Base-by-base conservation (phyloP, 2,113 vertebrate genomes). In the Dicentrarchus labrax region DNA sequence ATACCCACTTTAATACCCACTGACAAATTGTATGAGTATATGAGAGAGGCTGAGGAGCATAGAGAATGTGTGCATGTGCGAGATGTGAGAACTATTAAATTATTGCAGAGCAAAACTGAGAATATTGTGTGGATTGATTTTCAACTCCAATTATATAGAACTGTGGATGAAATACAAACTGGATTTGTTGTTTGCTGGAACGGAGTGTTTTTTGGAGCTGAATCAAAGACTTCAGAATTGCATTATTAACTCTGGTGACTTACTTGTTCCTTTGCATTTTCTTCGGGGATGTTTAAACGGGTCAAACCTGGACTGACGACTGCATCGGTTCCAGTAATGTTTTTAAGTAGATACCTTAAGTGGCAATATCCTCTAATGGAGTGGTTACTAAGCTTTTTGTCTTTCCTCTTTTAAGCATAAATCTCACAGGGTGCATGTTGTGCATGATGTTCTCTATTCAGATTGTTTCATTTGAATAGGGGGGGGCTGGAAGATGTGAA, bases 71-170 rank as follows among this genome's bases (percentile, higher is more conserved):
- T 79, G 30, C 30, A 47, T 71, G 56, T 36, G 11, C 36, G 30
- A 30, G 30, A 17, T 72, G 53, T 79, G 62, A 65, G 53, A 75
- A 60, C 45, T 65, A 64, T 81, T 85, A 50, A 56, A 76, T 82
- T 79, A 78, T 45, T 53, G 30, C 9, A 1, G 16, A n/a, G 64
- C 53, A 75, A 67, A 72, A 59, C 21, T 45, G 65, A 43, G 30
- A 72, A 76, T 73, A 19, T 15, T 21, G 38, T 36, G 17, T 59
- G 60, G 60, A 82, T 78, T 56, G 54, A 84, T 84, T 79, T 86
- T 68, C 77, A 83, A 2, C 36, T 50, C 15, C 54, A 53, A 38
- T 75, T 77, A 47, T 53, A 12, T 38, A 74, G 30, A 70, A 56
- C 2, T 53, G 48, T 41, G 41, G 45, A 69, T 84, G 38, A 77